Evolutionary conservation across 2,888 invertebrate genomes (phyloP).

Genomic region (Catocala sponsa): DNA sequence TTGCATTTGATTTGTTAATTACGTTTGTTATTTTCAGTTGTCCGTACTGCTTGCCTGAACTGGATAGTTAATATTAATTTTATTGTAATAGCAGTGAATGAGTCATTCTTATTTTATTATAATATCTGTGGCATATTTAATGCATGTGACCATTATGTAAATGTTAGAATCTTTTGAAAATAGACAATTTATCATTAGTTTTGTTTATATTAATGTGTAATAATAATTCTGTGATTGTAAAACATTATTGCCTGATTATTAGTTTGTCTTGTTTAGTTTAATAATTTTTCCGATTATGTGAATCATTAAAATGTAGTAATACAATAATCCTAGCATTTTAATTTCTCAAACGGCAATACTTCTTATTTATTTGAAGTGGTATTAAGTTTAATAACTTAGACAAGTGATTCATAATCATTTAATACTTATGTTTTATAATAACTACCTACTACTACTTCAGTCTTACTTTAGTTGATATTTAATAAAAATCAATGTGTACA

Average conservation of each 20-base stretch:
- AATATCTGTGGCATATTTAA: constrained; percentile 38
- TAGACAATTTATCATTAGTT: constrained; percentile 52
- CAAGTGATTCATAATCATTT: too few relatives aligned
- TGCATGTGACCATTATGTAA: constrained; percentile 48
- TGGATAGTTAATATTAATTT: constrained; percentile 64
- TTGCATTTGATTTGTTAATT: constrained; percentile 41
- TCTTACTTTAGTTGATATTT: constrained; percentile 7
- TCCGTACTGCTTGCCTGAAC: constrained; percentile 68
- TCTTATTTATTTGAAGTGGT: constrained; percentile 5
- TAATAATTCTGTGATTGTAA: constrained; percentile 73
- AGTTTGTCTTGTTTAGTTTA: constrained; percentile 61
- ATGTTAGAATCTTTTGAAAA: constrained; percentile 55
- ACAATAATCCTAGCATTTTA: constrained; percentile 40
- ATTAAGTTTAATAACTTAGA: constrained; percentile 1
- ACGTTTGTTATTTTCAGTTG: constrained; percentile 48
- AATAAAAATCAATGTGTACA: constrained; percentile 58
- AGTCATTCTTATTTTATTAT: constrained; percentile 61
- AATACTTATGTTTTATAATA: too few relatives aligned
- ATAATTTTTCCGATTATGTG: constrained; percentile 52
- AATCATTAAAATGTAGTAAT: constrained; percentile 48
- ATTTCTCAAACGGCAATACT: constrained; percentile 36
- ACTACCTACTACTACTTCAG: too few relatives aligned
- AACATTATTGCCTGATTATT: constrained; percentile 65
- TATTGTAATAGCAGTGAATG: constrained; percentile 59
- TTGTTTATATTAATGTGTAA: constrained; percentile 53